Conservation (phyloP, 2,888 invertebrate genomes). For the Caradrina clavipalpis region DNA sequence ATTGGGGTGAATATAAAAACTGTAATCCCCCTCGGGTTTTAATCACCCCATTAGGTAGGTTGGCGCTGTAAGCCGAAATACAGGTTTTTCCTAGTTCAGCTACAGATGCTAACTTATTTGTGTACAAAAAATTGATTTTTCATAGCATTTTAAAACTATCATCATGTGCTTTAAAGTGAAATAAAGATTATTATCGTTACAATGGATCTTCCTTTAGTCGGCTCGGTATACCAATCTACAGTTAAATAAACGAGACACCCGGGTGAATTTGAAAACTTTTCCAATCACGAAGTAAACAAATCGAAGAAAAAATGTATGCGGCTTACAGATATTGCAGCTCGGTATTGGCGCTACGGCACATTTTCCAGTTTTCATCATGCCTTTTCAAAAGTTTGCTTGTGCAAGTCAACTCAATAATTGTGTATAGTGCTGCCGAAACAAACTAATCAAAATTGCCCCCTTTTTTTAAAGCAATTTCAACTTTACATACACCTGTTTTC, state of each 20-base stretch:
- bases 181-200: too few relatives aligned
- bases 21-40: too few relatives aligned
- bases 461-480: background rate
- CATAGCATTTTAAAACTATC: too few relatives aligned
- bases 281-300: constrained; percentile 28
- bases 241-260: background rate
- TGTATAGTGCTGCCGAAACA: background rate
- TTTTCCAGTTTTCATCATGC: constrained; percentile 3
- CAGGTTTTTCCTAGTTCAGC: too few relatives aligned
- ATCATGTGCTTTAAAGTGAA: too few relatives aligned
- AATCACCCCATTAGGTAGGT: too few relatives aligned
- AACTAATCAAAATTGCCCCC: background rate
- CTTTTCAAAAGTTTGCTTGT: background rate
- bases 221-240: background rate
- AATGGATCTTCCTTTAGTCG: background rate
- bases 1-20: background rate
- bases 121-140: too few relatives aligned
- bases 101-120: too few relatives aligned
- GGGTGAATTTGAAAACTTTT: constrained; percentile 36
- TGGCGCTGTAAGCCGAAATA: too few relatives aligned
- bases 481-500: too few relatives aligned
- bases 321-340: constrained; percentile 42
- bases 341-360: constrained; percentile 14
- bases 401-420: background rate
- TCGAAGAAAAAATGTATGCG: constrained; percentile 16